Percentiles rank a stretch among this genome's conserved stretches.
Evolutionary conservation across 2,888 invertebrate species (phyloP).

Genomic region (Caenorhabditis sp.): DNA sequence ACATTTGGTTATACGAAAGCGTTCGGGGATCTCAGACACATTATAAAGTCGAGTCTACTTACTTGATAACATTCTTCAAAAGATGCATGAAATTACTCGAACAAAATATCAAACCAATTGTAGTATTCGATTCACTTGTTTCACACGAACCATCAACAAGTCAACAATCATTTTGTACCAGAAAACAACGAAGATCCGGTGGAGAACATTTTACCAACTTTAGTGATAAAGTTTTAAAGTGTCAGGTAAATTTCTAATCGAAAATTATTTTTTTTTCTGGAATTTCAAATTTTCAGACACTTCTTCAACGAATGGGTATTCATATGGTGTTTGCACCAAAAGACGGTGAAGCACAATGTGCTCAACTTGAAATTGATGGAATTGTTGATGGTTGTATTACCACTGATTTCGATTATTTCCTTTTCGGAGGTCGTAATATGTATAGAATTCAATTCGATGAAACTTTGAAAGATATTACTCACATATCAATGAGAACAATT

Average conservation of each 20-base stretch:
- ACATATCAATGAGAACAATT: constrained; percentile 4
- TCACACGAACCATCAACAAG: constrained; percentile 5
- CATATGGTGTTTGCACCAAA: constrained; percentile 91
- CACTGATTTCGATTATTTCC: constrained; percentile 96
- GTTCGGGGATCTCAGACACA: constrained; percentile 29
- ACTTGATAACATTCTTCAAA: constrained; percentile 42
- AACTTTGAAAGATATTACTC: constrained; percentile 1
- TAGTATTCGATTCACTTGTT: constrained; percentile 39
- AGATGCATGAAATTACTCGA: constrained; percentile 21
- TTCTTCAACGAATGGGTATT: constrained; percentile 85
- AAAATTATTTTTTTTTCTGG: neutral
- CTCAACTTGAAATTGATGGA: constrained; percentile 82
- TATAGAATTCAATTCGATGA: constrained; percentile 77
- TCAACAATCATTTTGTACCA: constrained; percentile 9
- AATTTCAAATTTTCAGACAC: constrained; percentile 7
- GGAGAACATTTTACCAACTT: constrained; percentile 6
- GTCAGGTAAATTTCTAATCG: neutral
- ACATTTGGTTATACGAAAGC: constrained; percentile 52
- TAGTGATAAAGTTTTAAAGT: constrained; percentile 3
- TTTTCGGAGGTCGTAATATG: constrained; percentile 91
- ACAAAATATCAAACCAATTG: constrained; percentile 34
- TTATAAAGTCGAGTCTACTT: constrained; percentile 26
- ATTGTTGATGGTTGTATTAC: constrained; percentile 88
- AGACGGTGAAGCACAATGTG: constrained; percentile 99
- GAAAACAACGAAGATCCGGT: constrained; percentile 16